Percentiles rank a stretch among this genome's conserved stretches.
Evolutionary conservation across 2,113 vertebrate species (phyloP).

Genomic region (Falco punctatus): DNA sequence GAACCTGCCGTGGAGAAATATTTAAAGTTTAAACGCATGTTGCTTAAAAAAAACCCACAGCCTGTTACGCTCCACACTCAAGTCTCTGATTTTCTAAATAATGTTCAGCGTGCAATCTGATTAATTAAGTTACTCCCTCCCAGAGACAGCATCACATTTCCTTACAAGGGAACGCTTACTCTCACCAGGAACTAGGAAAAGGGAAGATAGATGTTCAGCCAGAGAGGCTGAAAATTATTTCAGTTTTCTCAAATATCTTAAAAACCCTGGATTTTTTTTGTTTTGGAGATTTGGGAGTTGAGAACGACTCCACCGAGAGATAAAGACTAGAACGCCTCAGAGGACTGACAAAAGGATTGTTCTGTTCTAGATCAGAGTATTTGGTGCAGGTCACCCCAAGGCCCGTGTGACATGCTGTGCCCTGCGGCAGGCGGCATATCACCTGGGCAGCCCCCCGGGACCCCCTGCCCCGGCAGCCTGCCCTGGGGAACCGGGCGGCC

Average conservation of each 20-base stretch:
- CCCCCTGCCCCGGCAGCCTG: too few species aligned
- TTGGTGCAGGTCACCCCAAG: rapidly evolving
- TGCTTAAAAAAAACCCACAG: neutral
- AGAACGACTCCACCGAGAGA: too few species aligned
- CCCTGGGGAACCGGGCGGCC: too few species aligned
- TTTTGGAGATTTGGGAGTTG: rapidly evolving
- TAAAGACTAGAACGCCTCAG: rapidly evolving
- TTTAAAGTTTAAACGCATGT: neutral
- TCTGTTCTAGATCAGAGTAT: neutral
- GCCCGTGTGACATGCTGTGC: rapidly evolving
- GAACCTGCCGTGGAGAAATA: too few species aligned
- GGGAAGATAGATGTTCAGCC: neutral
- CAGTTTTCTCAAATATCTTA: neutral
- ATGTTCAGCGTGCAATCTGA: rapidly evolving
- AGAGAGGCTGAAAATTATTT: neutral
- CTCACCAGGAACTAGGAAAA: neutral
- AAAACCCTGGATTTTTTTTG: neutral
- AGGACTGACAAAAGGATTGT: rapidly evolving
- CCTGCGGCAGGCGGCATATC: too few species aligned
- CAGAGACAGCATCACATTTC: neutral
- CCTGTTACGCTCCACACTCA: neutral
- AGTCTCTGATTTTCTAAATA: neutral
- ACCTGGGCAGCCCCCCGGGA: too few species aligned
- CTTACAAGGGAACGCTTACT: neutral
- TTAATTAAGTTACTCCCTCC: neutral